phyloP scores from a whole-genome alignment of 2,113 vertebrate genomes.

The Bostrychus sinensis region DNA sequence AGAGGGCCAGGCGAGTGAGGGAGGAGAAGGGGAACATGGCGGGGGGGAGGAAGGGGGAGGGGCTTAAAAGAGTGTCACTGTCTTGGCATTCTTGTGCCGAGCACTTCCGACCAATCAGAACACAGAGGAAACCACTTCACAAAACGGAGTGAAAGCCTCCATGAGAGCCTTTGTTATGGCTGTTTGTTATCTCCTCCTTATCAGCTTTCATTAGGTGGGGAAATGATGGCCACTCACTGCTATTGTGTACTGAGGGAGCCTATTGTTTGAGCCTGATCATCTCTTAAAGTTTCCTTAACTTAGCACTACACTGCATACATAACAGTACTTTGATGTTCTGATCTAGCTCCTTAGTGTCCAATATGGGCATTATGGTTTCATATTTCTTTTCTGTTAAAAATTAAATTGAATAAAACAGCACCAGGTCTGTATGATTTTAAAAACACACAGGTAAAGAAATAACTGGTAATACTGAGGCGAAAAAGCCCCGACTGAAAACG shows the following conservation, averaged over 20 bases:
- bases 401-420: background rate
- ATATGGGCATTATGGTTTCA: background rate
- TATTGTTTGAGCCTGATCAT: slow-evolving; percentile 57
- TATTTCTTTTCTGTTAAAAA: slow-evolving; percentile 4
- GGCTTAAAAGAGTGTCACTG: slow-evolving; percentile 60
- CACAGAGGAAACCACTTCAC: slow-evolving; percentile 48
- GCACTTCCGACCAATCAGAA: slow-evolving; percentile 46
- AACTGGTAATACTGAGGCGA: background rate
- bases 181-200: slow-evolving; percentile 65
- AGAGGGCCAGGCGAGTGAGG: slow-evolving; percentile 28
- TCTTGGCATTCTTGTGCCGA: slow-evolving; percentile 64
- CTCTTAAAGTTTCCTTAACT: slow-evolving; percentile 46
- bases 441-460: slow-evolving; percentile 1
- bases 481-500: background rate
- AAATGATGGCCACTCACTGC: slow-evolving; percentile 48
- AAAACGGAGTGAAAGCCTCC: slow-evolving; percentile 56
- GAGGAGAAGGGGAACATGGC: slow-evolving; percentile 35
- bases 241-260: slow-evolving; percentile 49
- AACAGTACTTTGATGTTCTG: slow-evolving; percentile 36
- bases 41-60: slow-evolving; percentile 44
- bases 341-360: background rate
- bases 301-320: slow-evolving; percentile 41
- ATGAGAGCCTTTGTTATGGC: slow-evolving; percentile 64
- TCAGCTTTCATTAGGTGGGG: slow-evolving; percentile 66
- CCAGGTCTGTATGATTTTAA: background rate